phyloP scores from a whole-genome alignment of 2,888 invertebrate genomes.

The Tachina fera region DNA sequence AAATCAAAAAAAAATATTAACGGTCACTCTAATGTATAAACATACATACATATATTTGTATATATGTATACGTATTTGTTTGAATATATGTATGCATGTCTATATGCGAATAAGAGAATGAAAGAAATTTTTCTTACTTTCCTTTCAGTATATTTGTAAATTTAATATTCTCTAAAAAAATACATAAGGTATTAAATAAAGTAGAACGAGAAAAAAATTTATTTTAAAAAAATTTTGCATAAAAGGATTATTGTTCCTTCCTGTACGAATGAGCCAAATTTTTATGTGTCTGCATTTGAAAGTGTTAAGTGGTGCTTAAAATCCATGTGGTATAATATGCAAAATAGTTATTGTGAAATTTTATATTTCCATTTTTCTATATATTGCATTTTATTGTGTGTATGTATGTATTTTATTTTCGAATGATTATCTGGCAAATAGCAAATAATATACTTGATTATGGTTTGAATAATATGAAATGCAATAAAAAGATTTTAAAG shows the following conservation, averaged over 20 bases:
- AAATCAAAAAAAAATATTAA: too few relatives aligned
- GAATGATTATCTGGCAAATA: constrained; percentile 51
- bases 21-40: too few relatives aligned
- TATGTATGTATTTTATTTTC: constrained; percentile 17
- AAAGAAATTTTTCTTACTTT: too few relatives aligned
- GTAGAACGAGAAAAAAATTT: background rate
- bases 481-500: constrained; percentile 8
- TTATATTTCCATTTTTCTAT: constrained; percentile 4
- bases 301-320: constrained; percentile 51
- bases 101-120: too few relatives aligned
- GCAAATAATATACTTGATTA: constrained; percentile 35
- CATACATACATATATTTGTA: too few relatives aligned
- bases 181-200: constrained; percentile 16
- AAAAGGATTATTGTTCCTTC: constrained; percentile 46
- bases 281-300: constrained; percentile 55
- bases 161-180: constrained; percentile 1
- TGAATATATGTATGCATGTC: too few relatives aligned
- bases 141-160: background rate
- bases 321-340: constrained; percentile 56
- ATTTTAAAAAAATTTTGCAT: background rate
- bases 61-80: too few relatives aligned
- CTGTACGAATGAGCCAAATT: constrained; percentile 38
- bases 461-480: constrained; percentile 8
- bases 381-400: background rate
- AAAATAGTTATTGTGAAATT: constrained; percentile 43